Base-by-base conservation (phyloP, 1,140 invertebrate genomes). In the Colletes latitarsis region DNA sequence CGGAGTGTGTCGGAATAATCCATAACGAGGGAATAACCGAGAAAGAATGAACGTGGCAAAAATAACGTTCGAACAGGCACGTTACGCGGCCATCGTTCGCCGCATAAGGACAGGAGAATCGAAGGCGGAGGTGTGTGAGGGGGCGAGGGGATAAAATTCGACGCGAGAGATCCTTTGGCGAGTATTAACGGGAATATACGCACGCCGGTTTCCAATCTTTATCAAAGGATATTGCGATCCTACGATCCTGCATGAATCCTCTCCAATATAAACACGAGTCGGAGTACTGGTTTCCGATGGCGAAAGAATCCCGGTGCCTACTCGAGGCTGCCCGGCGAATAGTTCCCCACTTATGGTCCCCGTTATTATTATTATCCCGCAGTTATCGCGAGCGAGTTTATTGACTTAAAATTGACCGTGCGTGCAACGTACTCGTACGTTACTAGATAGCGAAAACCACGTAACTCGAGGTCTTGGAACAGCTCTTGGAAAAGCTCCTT, bases 171-270 rank as follows among this genome's bases (percentile, higher is more conserved):
- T 69, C 19, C 77, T 72, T 30, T 6, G 17, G 9, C 12, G 30
- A n/a, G 52, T 60, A 81, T 85, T 72, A 76, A 83, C 60, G 30
- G 43, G 46, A 79, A 81, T 81, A 76, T 80, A 82, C 57, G 64
- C 70, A 19, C 41, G 71, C 15, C 53, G 67, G n/a, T 84, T 76
- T 67, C 60, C 62, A 83, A 55, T 76, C 62, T 81, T 85, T 67
- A 76, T 81, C 72, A 55, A 85, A 30, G 69, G 57, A 84, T 79
- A 75, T 52, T 15, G 53, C 39, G 52, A 41, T 30, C 43, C 19
- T 57, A 41, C 62, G 49, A 55, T 63, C 15, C 15, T 2, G 55
- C 8, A 52, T 49, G 68, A 43, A 58, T 83, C 58, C 58, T 53
- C 30, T 12, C 15, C 15, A 39, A 75, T 63, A 41, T 53, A 71